Conservation (phyloP, 1,140 invertebrate species). For the Saxidomus purpurata region DNA sequence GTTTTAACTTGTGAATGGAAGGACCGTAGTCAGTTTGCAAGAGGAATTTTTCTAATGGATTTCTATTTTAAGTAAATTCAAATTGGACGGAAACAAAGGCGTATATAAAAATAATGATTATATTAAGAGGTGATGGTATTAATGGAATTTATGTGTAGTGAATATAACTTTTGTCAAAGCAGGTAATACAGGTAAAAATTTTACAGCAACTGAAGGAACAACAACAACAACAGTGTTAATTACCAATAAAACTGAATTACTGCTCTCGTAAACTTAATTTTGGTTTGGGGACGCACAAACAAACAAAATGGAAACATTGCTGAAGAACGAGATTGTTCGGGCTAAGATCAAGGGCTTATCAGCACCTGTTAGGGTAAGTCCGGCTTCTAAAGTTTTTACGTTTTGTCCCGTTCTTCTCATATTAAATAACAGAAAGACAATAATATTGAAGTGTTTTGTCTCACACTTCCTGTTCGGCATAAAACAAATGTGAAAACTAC, state of each 20-base stretch:
- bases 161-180: neutral
- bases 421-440: no score
- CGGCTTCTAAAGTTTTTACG: no score
- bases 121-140: neutral
- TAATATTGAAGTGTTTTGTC: no score
- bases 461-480: no score
- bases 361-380: slow-evolving; percentile 52
- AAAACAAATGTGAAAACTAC: no score
- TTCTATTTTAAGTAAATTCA: no score
- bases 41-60: no score
- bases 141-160: neutral
- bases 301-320: slow-evolving; percentile 51
- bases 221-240: neutral
- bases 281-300: neutral
- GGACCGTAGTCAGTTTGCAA: neutral
- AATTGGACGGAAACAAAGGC: no score
- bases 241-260: neutral
- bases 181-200: neutral
- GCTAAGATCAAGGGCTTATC: slow-evolving; percentile 59
- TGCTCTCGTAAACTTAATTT: neutral
- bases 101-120: neutral
- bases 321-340: slow-evolving; percentile 61
- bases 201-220: no score
- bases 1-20: neutral
- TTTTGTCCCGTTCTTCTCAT: no score